Percentiles rank a stretch among this genome's conserved stretches.
Evolutionary conservation across 2,113 vertebrate genomes (phyloP).

Genomic region (Neogobius melanostomus): DNA sequence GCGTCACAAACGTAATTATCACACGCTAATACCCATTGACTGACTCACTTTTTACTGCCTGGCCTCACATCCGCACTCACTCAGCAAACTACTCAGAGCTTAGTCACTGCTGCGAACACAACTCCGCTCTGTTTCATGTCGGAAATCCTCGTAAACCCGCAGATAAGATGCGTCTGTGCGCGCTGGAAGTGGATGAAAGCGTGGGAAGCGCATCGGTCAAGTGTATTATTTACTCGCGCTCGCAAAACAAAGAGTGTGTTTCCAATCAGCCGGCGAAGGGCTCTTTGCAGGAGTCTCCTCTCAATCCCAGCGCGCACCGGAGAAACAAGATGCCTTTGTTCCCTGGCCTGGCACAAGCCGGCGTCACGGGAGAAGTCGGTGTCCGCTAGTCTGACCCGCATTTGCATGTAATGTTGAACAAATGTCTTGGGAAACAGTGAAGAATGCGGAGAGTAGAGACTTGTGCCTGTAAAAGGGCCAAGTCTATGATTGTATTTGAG

Average conservation of each 20-base stretch:
- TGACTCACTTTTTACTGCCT: slow-evolving; percentile 27
- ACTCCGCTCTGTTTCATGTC: slow-evolving; percentile 37
- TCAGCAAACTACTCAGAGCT: slow-evolving; percentile 13
- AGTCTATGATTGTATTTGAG: background rate
- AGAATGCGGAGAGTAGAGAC: background rate
- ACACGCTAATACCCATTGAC: slow-evolving; percentile 11
- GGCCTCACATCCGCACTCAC: slow-evolving; percentile 14
- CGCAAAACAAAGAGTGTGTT: slow-evolving; percentile 15
- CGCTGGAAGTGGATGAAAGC: slow-evolving; percentile 9
- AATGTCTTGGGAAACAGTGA: background rate
- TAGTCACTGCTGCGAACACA: slow-evolving; percentile 20
- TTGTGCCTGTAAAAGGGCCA: background rate
- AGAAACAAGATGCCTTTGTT: slow-evolving; percentile 16
- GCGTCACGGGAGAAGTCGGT: background rate
- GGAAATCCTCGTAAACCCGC: slow-evolving; percentile 17
- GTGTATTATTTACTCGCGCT: background rate
- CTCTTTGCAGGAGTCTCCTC: slow-evolving; percentile 7
- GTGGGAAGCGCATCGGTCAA: slow-evolving; percentile 2
- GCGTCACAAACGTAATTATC: background rate
- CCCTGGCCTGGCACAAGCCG: background rate
- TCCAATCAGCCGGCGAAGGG: slow-evolving; percentile 24
- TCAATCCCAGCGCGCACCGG: background rate
- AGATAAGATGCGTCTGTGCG: background rate
- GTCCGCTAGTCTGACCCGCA: slow-evolving; percentile 3
- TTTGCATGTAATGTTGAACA: slow-evolving; percentile 4